Conservation (phyloP, 2,888 invertebrate species). For the Amphipoea lucens region DNA sequence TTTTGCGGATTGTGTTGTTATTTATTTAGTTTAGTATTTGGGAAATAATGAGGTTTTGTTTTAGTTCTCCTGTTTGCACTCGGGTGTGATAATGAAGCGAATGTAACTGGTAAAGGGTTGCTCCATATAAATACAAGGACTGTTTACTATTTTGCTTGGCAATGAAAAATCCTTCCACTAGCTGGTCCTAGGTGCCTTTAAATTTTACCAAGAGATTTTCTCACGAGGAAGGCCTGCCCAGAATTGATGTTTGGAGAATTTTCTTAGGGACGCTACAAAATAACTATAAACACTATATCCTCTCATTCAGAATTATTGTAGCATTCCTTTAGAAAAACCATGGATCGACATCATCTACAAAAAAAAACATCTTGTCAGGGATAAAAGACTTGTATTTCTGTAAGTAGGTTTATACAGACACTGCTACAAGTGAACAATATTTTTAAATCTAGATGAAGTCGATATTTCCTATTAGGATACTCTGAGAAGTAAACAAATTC, state of each 20-base stretch:
- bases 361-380: no score
- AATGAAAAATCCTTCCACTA: neutral
- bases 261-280: neutral
- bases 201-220: neutral
- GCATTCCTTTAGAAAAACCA: neutral
- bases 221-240: neutral
- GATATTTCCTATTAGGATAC: neutral
- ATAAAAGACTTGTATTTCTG: neutral
- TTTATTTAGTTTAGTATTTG: conserved; percentile 64
- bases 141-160: neutral
- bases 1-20: conserved; percentile 65
- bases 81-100: conserved; percentile 42
- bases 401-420: neutral
- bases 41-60: conserved; percentile 56
- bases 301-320: neutral
- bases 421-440: neutral
- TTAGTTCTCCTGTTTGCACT: conserved; percentile 46
- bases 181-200: neutral
- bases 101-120: conserved; percentile 10
- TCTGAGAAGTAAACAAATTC: neutral
- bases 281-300: neutral
- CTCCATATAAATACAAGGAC: neutral
- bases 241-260: neutral
- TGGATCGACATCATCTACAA: no score
- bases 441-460: neutral